Percentiles rank a stretch among this genome's conserved stretches.
Evolutionary conservation across 2,888 invertebrate species (phyloP).

Genomic region (Elegia similella): DNA sequence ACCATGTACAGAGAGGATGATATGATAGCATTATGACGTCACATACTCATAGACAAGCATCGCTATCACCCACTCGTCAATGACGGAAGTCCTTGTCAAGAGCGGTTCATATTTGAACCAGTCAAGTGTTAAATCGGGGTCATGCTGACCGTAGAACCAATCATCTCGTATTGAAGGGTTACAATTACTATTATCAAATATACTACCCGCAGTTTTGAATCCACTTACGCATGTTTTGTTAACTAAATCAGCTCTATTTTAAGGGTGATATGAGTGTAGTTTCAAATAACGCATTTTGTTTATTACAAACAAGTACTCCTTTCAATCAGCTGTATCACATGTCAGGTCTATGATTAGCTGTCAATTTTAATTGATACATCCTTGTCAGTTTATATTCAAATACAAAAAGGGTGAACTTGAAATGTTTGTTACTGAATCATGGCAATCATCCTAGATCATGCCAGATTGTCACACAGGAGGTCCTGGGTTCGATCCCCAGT

Average conservation of each 20-base stretch:
- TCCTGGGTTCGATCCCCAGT: too few relatives aligned
- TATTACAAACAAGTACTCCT: conserved; percentile 40
- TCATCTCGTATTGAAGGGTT: conserved; percentile 31
- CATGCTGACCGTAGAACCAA: conserved; percentile 37
- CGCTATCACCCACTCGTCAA: conserved; percentile 35
- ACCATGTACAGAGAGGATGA: neutral
- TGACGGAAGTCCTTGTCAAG: conserved; percentile 64
- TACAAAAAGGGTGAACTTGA: too few relatives aligned
- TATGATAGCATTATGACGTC: conserved; percentile 8
- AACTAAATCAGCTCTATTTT: conserved; percentile 4
- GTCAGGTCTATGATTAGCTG: conserved; percentile 55
- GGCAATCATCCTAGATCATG: too few relatives aligned
- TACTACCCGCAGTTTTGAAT: conserved; percentile 38
- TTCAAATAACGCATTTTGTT: conserved; percentile 33
- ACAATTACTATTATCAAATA: conserved; percentile 20
- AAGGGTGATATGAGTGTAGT: neutral
- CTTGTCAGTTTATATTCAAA: conserved; percentile 32
- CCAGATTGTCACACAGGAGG: too few relatives aligned
- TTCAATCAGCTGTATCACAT: conserved; percentile 51
- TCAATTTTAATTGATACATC: conserved; percentile 58
- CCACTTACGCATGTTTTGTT: conserved; percentile 13
- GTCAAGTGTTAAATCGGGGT: conserved; percentile 59
- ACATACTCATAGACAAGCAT: conserved; percentile 7
- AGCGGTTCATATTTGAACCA: conserved; percentile 64
- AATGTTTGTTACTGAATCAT: too few relatives aligned